Base-by-base conservation (phyloP, 2,888 invertebrate species). In the Clistopyga incitator region DNA sequence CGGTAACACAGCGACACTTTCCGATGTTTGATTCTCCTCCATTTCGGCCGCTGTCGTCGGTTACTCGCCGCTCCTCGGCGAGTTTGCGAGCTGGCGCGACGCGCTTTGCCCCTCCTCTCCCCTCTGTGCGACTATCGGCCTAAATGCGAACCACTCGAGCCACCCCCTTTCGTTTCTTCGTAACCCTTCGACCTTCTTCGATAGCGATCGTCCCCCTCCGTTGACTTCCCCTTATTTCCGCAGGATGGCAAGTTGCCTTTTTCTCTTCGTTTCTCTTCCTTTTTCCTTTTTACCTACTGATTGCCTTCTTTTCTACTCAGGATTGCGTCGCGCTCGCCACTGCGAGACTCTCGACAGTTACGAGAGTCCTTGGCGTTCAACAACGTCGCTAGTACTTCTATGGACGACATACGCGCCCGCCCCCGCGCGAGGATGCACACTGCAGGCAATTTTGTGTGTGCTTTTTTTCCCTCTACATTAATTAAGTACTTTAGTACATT, bases 1-100 rank as follows among this genome's bases (percentile, higher is more conserved):
- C 94, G 94, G 93, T 93, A 94, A 90, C 88, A 93, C 94, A 88
- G 92, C 93, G 93, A 93, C 93, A 91, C 92, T 92, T 92, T 93
- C 94, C 94, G 94, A 94, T 92, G 92, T 92, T 91, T 93, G 93
- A 89, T 91, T 90, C 90, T 92, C 92, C 90, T 93, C 93, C 93
- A 93, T 93, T 91, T 92, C 93, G 92, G 92, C 92, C 89, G 89
- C 88, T 86, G 90, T 92, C 92, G 92, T 85, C 90, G 84, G 56
- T 45, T 75, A 52, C 81, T 81, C 84, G 84, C 78, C 84, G 81
- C 71, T 78, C 59, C 84, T 80, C 59, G 68, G 29, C 77, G 64
- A 23, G 10, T 50, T 50, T 52, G 68, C 68, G 47, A 29, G 10
- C 29, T 56, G 23, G 38, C 59, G 15, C 76, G 70, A 59, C 38